Percentiles rank a stretch among this genome's conserved stretches.
Conservation (phyloP, 2,888 invertebrate species). For the Standfussiana lucernea region DNA sequence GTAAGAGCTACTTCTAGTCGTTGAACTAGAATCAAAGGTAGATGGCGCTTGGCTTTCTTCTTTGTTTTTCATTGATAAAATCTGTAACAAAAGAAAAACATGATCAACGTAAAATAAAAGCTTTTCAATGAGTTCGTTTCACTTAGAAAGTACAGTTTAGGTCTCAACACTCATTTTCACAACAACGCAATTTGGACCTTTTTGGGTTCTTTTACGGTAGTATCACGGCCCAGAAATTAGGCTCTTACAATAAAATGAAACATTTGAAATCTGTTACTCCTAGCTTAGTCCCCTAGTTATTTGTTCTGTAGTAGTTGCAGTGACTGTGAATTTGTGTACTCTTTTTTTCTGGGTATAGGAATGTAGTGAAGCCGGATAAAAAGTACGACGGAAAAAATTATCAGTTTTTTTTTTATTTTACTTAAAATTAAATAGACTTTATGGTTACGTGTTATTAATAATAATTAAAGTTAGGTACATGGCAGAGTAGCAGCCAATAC, state of each 20-base stretch:
- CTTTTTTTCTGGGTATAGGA: neutral
- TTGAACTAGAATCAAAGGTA: neutral
- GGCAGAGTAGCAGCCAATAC: too few relatives aligned
- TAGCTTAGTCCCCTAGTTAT: conserved; percentile 6
- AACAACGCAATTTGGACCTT: neutral
- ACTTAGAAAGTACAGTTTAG: neutral
- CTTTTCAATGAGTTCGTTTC: neutral
- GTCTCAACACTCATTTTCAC: neutral
- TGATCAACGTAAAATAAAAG: neutral
- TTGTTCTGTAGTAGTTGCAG: neutral
- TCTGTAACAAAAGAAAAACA: conserved; percentile 26
- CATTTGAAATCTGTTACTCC: neutral
- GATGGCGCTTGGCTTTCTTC: neutral
- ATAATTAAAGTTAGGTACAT: neutral
- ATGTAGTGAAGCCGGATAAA: neutral
- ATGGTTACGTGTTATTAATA: neutral
- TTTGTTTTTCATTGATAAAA: neutral
- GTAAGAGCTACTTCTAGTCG: neutral
- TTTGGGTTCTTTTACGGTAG: neutral
- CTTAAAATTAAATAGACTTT: neutral
- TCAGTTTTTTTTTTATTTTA: too few relatives aligned
- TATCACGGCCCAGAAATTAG: neutral
- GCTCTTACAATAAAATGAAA: neutral
- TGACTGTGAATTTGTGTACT: neutral
- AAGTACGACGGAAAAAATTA: neutral